These are phyloP conservation scores for Ciconia stormi DNA, from an alignment of 2,113 vertebrate species.

Conservation along the genomic window DNA sequence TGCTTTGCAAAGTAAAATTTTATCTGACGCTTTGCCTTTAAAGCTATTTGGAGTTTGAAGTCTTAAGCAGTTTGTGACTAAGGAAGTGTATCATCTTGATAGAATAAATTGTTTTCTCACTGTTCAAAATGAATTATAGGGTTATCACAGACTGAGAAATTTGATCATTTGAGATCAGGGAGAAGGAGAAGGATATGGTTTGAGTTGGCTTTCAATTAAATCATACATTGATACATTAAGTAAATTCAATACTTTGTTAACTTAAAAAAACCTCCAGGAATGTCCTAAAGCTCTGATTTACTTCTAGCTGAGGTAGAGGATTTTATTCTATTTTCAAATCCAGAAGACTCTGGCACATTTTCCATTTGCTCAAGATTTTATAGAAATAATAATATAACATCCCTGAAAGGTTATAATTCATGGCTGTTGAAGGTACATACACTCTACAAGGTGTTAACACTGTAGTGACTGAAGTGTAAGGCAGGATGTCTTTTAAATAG, in stretches of 20 bases:
- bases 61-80: not conserved
- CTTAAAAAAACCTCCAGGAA: not conserved
- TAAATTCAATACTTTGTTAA: constrained; percentile 24
- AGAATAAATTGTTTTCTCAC: constrained; percentile 8
- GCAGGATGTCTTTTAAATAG: not conserved
- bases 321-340: constrained; percentile 50
- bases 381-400: constrained; percentile 60
- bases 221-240: not conserved
- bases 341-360: constrained; percentile 7
- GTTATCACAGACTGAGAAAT: constrained; percentile 1
- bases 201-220: constrained; percentile 19
- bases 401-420: constrained; percentile 62
- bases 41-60: not conserved
- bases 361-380: constrained; percentile 45
- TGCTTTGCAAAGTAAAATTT: not conserved
- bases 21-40: not conserved
- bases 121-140: constrained; percentile 13
- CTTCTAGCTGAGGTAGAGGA: constrained; percentile 31
- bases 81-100: not conserved
- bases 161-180: not conserved
- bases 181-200: not conserved
- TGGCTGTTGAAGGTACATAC: constrained; percentile 24
- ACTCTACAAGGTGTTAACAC: constrained; percentile 37
- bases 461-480: constrained; percentile 30
- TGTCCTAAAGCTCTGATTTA: constrained; percentile 31